Percentiles rank a stretch among this genome's conserved stretches.
These are phyloP conservation scores for Macrocentrus cingulum DNA, from an alignment of 1,140 invertebrate species.

Conservation along the genomic window DNA sequence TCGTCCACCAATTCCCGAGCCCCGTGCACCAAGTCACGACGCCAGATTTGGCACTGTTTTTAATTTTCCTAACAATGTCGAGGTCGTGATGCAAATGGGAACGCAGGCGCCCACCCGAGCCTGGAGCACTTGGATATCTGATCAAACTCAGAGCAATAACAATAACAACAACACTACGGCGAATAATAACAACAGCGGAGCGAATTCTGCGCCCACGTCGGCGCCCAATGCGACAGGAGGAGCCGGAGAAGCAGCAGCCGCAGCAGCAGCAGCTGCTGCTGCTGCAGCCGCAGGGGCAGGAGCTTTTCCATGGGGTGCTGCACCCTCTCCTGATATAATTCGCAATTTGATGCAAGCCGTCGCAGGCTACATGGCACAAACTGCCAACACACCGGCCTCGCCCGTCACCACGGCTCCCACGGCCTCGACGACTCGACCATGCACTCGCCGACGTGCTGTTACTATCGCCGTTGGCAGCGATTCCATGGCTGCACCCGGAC, in stretches of 20 bases:
- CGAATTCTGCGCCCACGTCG: slow-evolving; percentile 38
- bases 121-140: slow-evolving; percentile 6
- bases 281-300: slow-evolving; percentile 14
- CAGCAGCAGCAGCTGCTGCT: slow-evolving; percentile 12
- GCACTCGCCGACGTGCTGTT: neutral
- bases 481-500: slow-evolving; percentile 35
- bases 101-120: slow-evolving; percentile 34
- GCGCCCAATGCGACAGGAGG: slow-evolving; percentile 14
- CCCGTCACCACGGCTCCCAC: slow-evolving; percentile 27
- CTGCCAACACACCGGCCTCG: slow-evolving; percentile 22
- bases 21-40: slow-evolving; percentile 20
- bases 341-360: slow-evolving; percentile 64
- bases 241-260: neutral
- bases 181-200: slow-evolving; percentile 44
- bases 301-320: slow-evolving; percentile 37
- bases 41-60: slow-evolving; percentile 45
- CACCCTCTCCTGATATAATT: slow-evolving; percentile 57
- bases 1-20: slow-evolving; percentile 27
- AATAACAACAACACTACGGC: slow-evolving; percentile 49
- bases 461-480: slow-evolving; percentile 10
- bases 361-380: slow-evolving; percentile 34
- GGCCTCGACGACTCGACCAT: slow-evolving; percentile 30
- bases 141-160: slow-evolving; percentile 41
- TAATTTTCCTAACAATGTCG: slow-evolving; percentile 60
- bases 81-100: slow-evolving; percentile 71